Conservation (phyloP, 1,140 invertebrate genomes). For the Pristionchus pacificus region DNA sequence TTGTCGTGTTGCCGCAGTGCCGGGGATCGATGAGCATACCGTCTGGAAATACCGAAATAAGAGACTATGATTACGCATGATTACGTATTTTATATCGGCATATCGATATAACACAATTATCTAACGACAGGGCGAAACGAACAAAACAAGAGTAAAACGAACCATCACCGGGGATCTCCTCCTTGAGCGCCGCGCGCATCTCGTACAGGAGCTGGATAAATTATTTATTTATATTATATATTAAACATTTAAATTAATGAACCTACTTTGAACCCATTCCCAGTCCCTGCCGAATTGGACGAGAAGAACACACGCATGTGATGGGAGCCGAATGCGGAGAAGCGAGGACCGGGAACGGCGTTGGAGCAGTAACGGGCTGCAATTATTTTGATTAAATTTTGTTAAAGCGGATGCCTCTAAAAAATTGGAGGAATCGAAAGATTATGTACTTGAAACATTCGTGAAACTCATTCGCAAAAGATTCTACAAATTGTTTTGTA, state of each 20-base stretch:
- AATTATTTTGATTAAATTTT: no score
- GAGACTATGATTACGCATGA: slow-evolving; percentile 1
- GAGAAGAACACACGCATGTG: slow-evolving; percentile 54
- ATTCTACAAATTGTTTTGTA: no score
- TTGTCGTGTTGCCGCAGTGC: slow-evolving; percentile 48
- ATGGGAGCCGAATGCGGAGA: slow-evolving; percentile 49
- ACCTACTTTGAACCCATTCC: slow-evolving; percentile 49
- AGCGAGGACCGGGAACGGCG: slow-evolving; percentile 50
- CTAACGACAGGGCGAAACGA: not conserved
- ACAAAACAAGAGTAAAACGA: not conserved
- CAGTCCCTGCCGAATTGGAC: slow-evolving; percentile 49
- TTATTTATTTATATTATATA: not conserved
- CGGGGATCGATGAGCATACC: slow-evolving; percentile 24
- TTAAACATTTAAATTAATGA: not conserved
- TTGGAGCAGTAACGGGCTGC: slow-evolving; percentile 42
- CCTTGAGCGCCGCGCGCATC: slow-evolving; percentile 43
- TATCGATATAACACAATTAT: slow-evolving; percentile 4
- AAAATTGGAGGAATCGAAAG: no score
- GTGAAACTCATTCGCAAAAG: no score
- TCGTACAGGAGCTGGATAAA: slow-evolving; percentile 43
- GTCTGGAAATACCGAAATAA: slow-evolving; percentile 6
- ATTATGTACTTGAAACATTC: no score
- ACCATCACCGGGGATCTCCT: slow-evolving; percentile 44
- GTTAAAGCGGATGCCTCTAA: no score
- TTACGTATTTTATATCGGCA: not conserved